phyloP scores from a whole-genome alignment of 2,888 invertebrate genomes.

The Cryptosula pallasiana region DNA sequence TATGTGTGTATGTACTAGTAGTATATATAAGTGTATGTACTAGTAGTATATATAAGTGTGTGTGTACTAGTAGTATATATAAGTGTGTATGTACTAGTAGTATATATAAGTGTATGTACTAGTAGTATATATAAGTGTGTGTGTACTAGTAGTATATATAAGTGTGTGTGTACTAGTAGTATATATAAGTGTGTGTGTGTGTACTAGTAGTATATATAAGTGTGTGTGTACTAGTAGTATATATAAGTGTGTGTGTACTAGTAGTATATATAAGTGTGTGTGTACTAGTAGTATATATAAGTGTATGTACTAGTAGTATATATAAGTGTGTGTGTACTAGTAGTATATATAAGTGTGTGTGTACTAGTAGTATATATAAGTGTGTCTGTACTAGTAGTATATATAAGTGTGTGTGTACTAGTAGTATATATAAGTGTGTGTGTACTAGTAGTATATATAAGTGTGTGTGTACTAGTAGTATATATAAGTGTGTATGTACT shows the following conservation, averaged over 20 bases:
- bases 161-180: background rate
- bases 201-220: slow-evolving; percentile 52
- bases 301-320: no score
- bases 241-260: background rate
- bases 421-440: background rate
- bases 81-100: background rate
- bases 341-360: background rate
- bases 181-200: background rate
- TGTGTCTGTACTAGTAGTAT: no score
- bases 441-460: background rate
- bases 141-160: no score
- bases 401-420: background rate
- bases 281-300: background rate
- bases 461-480: no score
- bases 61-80: no score
- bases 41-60: slow-evolving; percentile 52
- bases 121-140: slow-evolving; percentile 53
- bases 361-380: slow-evolving; percentile 53
- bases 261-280: background rate
- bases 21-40: background rate
- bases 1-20: background rate
- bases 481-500: slow-evolving; percentile 57
- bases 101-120: background rate
- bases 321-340: background rate
- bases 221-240: no score